Percentiles rank a stretch among this genome's conserved stretches.
These are phyloP conservation scores for Oncorhynchus keta DNA, from an alignment of 2,113 vertebrate species.

Conservation along the genomic window DNA sequence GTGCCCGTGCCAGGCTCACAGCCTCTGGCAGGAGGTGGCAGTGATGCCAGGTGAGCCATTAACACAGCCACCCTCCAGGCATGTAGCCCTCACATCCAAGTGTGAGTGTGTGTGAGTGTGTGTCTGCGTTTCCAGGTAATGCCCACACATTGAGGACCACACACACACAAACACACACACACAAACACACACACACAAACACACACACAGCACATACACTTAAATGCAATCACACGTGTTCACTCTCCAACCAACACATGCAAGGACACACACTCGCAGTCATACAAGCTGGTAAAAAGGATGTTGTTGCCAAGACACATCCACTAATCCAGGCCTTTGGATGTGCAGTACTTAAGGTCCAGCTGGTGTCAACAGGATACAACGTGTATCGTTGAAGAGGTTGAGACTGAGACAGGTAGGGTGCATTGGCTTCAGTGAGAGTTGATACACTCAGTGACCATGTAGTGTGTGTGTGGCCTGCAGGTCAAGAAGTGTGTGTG, in stretches of 20 bases:
- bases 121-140: not conserved
- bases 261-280: too few relatives aligned
- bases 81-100: conserved; percentile 25
- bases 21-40: not conserved
- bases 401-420: too few relatives aligned
- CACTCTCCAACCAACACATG: too few relatives aligned
- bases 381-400: too few relatives aligned
- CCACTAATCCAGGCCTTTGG: not conserved
- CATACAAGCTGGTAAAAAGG: not conserved
- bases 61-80: conserved; percentile 28
- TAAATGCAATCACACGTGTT: too few relatives aligned
- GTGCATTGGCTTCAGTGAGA: too few relatives aligned
- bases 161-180: not conserved
- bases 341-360: not conserved
- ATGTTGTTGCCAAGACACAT: not conserved
- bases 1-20: conserved; percentile 3
- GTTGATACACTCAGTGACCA: not conserved
- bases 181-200: not conserved
- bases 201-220: not conserved
- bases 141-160: not conserved
- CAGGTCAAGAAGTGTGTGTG: not conserved
- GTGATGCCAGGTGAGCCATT: conserved; percentile 41
- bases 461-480: conserved; percentile 5
- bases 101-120: not conserved
- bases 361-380: not conserved